Conservation (phyloP, 2,888 invertebrate species). For the Tenthredo notha region DNA sequence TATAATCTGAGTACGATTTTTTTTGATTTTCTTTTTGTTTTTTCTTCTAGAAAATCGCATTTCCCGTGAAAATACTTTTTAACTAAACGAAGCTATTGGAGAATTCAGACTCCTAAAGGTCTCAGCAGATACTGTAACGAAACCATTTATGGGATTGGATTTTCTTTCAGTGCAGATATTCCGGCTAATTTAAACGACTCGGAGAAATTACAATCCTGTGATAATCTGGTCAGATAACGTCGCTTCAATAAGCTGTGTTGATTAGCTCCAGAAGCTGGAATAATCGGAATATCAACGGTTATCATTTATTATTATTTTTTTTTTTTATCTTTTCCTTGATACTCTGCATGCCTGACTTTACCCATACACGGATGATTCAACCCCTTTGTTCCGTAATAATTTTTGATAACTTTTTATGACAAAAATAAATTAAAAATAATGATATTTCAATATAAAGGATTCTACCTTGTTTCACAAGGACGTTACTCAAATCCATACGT, state of each 20-base stretch:
- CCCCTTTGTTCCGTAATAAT: background rate
- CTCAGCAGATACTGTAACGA: background rate
- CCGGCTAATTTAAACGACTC: background rate
- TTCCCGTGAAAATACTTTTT: background rate
- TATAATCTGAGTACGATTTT: background rate
- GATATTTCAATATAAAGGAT: background rate
- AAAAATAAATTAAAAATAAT: background rate
- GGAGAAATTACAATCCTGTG: background rate
- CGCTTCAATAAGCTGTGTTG: background rate
- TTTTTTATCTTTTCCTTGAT: background rate
- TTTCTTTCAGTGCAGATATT: background rate
- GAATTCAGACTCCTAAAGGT: background rate
- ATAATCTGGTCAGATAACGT: background rate
- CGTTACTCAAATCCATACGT: background rate
- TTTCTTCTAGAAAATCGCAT: background rate
- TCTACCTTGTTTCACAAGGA: background rate
- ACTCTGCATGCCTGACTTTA: background rate
- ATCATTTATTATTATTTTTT: background rate
- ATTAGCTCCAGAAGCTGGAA: background rate
- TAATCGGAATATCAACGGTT: background rate
- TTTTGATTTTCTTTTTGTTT: background rate
- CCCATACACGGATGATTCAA: background rate
- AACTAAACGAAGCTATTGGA: background rate
- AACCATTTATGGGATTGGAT: slow-evolving; percentile 27
- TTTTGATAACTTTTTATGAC: background rate